Evolutionary conservation across 1,140 invertebrate genomes (phyloP), one percentile per base, ranked within the genome.

Genomic region (Caligus rogercresseyi): DNA sequence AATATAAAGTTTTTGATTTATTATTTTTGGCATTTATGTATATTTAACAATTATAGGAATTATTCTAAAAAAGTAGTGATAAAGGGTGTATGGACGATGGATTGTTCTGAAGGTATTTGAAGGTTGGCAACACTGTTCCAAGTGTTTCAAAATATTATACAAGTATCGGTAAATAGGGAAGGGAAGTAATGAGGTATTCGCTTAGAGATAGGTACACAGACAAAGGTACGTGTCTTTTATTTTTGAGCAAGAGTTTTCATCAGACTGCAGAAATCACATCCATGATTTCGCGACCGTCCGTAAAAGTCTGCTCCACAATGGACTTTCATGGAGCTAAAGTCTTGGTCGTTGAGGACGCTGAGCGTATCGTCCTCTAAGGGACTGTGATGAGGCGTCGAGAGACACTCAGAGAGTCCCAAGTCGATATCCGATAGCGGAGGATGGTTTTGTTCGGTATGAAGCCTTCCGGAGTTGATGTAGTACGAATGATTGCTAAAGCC

Each of bases 281-380:
- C 23, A 60, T 20, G 16, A 60, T 43, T 18, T 60, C 57, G 16
- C 57, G 26, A 2, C 26, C 57, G 25, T 60, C 26, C n/a, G 16
- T 60, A 43, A 60, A 60, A 43, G 57, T 60, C 14, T 60, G 57
- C 51, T 60, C 57, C 57, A 60, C 57, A 25, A 60, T 26, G 1
- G 57, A n/a, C 18, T 19, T 60, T 60, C 18, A 60, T 60, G 15
- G 57, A 60, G 25, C 16, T 25, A 60, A 60, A 60, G 26, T 60
- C 57, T 2, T 26, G 57, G 18, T 60, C 57, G 16, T 60, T 60
- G 7, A 60, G 26, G 24, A 25, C 26, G 24, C 18, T 18, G 2
- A 18, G 16, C 18, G 26, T 43, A 18, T 24, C 20, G 26, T 60
- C 57, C 55, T 23, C 25, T 18, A 18, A n/a, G 20, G 25, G 18